A percentile compares a stretch with the other conserved stretches of the same genome.
phyloP scores from a whole-genome alignment of 1,140 invertebrate species.

The Babylonia areolata region DNA sequence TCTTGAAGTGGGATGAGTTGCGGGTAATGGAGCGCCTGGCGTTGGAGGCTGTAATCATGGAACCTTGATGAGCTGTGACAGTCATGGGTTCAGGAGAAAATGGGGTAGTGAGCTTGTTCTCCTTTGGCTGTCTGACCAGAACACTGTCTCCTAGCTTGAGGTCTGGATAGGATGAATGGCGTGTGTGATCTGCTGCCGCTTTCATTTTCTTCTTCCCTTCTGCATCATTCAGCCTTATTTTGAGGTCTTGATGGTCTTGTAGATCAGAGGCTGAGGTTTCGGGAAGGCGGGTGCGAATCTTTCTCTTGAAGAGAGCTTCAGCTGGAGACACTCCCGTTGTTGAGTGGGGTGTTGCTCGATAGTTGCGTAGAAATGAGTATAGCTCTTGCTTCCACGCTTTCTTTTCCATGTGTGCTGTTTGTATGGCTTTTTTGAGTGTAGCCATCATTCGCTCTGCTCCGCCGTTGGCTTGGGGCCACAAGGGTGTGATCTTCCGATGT shows the following conservation, averaged over 20 bases:
- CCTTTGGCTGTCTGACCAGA: constrained; percentile 37
- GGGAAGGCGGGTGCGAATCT: constrained; percentile 33
- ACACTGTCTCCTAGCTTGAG: constrained; percentile 24
- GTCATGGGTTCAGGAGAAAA: too few species aligned
- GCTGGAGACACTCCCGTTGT: constrained; percentile 35
- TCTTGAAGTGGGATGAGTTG: too few species aligned
- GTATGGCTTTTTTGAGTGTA: not conserved
- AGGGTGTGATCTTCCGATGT: constrained; percentile 37
- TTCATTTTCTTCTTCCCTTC: constrained; percentile 43
- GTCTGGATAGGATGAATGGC: not conserved
- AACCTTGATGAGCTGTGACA: too few species aligned
- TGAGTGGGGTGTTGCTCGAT: constrained; percentile 43
- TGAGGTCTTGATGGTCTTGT: not conserved
- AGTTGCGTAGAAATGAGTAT: constrained; percentile 36
- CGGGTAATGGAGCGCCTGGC: too few species aligned
- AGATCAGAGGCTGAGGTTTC: not conserved
- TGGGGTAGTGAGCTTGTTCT: not conserved
- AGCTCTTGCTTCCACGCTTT: not conserved
- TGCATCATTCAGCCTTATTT: constrained; percentile 19
- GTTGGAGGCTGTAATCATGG: too few species aligned
- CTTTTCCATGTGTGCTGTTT: not conserved
- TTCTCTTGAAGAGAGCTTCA: constrained; percentile 37
- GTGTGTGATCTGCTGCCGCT: constrained; percentile 34
- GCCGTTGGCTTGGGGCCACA: constrained; percentile 33
- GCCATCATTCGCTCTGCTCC: constrained; percentile 27